Evolutionary conservation across 1,140 invertebrate species (phyloP).

Genomic region (Platyscapa corneri): DNA sequence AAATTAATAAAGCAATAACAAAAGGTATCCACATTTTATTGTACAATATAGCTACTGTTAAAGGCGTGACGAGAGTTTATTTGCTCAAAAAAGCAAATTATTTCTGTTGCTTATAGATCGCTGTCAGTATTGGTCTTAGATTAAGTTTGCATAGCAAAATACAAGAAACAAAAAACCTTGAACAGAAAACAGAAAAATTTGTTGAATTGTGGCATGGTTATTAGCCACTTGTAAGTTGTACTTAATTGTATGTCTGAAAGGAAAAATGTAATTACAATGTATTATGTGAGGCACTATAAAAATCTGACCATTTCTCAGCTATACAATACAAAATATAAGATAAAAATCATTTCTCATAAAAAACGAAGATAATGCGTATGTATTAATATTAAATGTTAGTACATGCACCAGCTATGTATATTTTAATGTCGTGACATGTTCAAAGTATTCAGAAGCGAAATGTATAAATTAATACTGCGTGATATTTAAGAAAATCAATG

Average conservation of each 20-base stretch:
- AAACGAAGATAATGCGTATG: conserved; percentile 53
- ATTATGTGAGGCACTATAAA: conserved; percentile 56
- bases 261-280: conserved; percentile 56
- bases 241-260: conserved; percentile 63
- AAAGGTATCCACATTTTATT: conserved; percentile 39
- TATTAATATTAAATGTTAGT: conserved; percentile 62
- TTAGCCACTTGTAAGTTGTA: conserved; percentile 67
- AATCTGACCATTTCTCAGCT: conserved; percentile 59
- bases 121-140: conserved; percentile 59
- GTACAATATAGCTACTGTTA: conserved; percentile 19
- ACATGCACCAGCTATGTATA: conserved; percentile 68
- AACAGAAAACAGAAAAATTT: conserved; percentile 60
- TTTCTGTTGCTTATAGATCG: conserved; percentile 64
- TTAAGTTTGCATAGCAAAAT: conserved; percentile 60
- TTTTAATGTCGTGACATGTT: conserved; percentile 71
- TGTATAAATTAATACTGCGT: conserved; percentile 57
- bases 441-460: conserved; percentile 63
- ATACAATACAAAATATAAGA: conserved; percentile 56
- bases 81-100: conserved; percentile 36
- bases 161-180: no score
- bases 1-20: conserved; percentile 28
- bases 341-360: conserved; percentile 52
- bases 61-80: conserved; percentile 54
- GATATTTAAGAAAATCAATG: conserved; percentile 51
- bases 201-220: conserved; percentile 67